Percentiles rank a stretch among this genome's conserved stretches.
phyloP scores from a whole-genome alignment of 2,797 vertebrate species.

The Bradypus variegatus region DNA sequence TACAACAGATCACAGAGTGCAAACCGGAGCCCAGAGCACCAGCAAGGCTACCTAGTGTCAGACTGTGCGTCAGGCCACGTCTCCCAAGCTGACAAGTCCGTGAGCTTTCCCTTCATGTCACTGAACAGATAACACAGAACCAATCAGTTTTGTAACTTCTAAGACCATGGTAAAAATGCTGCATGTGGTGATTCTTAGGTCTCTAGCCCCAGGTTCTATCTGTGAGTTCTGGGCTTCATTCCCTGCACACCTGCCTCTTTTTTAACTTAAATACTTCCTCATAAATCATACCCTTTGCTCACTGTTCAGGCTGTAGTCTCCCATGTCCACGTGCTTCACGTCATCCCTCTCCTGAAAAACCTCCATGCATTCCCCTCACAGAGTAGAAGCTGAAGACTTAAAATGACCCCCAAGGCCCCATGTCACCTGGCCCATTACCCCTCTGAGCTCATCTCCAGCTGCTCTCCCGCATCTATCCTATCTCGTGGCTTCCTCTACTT shows the following conservation, averaged over 20 bases:
- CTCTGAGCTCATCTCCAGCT: not conserved
- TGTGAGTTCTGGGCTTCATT: not conserved
- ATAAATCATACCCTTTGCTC: not conserved
- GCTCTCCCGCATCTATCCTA: not conserved
- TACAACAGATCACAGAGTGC: not conserved
- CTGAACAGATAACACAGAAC: not conserved
- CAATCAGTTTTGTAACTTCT: not conserved
- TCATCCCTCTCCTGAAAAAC: not conserved
- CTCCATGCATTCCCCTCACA: not conserved
- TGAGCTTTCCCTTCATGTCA: not conserved
- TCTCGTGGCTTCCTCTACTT: not conserved
- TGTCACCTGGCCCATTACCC: not conserved
- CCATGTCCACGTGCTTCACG: not conserved
- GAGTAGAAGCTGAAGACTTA: not conserved
- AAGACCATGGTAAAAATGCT: rapidly evolving
- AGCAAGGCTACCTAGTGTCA: not conserved
- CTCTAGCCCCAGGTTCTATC: not conserved
- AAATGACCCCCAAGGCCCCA: not conserved
- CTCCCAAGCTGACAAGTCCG: not conserved
- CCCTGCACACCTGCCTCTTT: not conserved
- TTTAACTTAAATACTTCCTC: not conserved
- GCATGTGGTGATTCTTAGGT: not conserved
- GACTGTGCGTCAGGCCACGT: not conserved
- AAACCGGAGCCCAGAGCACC: rapidly evolving
- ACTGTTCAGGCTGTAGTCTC: not conserved